phyloP scores from a whole-genome alignment of 2,797 vertebrate species.

The Urocyon cinereoargenteus region DNA sequence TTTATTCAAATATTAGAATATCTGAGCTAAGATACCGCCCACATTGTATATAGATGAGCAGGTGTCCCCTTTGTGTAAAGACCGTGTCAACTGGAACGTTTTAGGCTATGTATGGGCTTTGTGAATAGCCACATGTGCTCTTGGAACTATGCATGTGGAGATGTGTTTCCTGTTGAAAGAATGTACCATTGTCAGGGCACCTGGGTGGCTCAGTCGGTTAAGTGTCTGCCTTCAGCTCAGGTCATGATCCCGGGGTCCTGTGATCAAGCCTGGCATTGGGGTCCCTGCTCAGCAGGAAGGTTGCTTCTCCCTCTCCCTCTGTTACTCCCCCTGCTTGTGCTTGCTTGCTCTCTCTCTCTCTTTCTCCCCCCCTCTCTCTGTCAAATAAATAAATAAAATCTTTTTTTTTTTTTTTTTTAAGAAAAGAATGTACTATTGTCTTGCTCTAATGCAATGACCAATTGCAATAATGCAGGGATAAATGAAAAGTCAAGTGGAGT shows the following conservation, averaged over 20 bases:
- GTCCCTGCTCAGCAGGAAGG: too few species aligned
- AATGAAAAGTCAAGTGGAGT: not conserved
- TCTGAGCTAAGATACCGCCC: not conserved
- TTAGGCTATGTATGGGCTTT: not conserved
- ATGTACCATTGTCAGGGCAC: not conserved
- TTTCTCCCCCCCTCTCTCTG: too few species aligned
- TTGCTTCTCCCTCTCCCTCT: too few species aligned
- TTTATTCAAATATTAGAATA: slow-evolving; percentile 19
- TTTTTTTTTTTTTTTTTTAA: too few species aligned
- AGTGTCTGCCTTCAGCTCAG: too few species aligned
- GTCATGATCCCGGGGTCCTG: too few species aligned
- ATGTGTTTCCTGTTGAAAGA: not conserved
- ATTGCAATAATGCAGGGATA: not conserved
- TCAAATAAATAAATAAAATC: too few species aligned
- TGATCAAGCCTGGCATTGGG: too few species aligned
- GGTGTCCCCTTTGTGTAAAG: not conserved
- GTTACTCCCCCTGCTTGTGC: too few species aligned
- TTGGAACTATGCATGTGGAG: not conserved
- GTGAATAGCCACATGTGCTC: not conserved
- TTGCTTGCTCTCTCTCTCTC: too few species aligned
- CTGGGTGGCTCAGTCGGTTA: too few species aligned
- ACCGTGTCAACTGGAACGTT: not conserved
- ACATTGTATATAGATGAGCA: not conserved
- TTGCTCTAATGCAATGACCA: not conserved
- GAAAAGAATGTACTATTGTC: not conserved